Conservation (phyloP, 2,113 vertebrate species). For the Oncorhynchus mykiss region DNA sequence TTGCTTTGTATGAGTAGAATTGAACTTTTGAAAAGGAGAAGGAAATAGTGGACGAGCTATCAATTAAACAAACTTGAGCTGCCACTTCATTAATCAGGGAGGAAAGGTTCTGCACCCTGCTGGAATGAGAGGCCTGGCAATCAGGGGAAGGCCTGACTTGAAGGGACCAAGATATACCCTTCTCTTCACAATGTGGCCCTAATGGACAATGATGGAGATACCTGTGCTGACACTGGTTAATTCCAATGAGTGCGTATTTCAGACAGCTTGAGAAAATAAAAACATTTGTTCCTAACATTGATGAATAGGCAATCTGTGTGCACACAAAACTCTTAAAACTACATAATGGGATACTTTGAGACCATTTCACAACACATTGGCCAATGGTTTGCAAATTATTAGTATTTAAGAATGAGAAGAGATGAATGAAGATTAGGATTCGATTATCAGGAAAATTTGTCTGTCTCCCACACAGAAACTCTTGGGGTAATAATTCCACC, state of each 20-base stretch:
- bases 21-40: slow-evolving; percentile 76
- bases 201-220: slow-evolving; percentile 37
- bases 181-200: slow-evolving; percentile 7
- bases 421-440: no score
- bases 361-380: no score
- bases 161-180: slow-evolving; percentile 24
- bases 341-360: no score
- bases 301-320: slow-evolving; percentile 11
- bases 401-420: no score
- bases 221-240: slow-evolving; percentile 19
- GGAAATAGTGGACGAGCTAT: slow-evolving; percentile 70
- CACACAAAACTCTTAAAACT: no score
- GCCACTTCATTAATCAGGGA: slow-evolving; percentile 70
- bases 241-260: slow-evolving; percentile 4
- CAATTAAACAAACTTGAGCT: slow-evolving; percentile 72
- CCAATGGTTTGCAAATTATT: no score
- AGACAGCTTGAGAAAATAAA: slow-evolving; percentile 29
- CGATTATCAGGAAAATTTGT: no score
- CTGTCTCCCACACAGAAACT: no score
- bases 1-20: slow-evolving; percentile 75
- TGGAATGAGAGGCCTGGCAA: slow-evolving; percentile 28
- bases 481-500: no score
- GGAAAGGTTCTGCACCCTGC: slow-evolving; percentile 32
- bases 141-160: slow-evolving; percentile 28
- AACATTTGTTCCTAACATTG: slow-evolving; percentile 16